phyloP scores from a whole-genome alignment of 64 coral and sea anemone genomes.

The Montipora cactus region DNA sequence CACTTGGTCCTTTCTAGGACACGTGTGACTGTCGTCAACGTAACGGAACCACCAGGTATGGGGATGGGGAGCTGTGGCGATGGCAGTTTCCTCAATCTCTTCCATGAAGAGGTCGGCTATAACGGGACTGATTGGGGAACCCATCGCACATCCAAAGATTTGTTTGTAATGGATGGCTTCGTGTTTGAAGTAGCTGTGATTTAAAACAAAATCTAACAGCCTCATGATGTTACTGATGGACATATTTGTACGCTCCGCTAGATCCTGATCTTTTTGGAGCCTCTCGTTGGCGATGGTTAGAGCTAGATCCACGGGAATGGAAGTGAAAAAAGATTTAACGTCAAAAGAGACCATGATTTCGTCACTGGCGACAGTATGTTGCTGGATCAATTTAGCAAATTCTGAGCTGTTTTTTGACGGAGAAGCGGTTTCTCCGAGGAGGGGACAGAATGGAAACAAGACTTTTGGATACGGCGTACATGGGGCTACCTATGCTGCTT shows the following conservation, averaged over 20 bases:
- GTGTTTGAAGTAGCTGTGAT: background rate
- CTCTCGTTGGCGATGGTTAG: background rate
- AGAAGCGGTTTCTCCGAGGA: too few species aligned
- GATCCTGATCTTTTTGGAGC: background rate
- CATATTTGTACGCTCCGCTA: slow-evolving; percentile 3
- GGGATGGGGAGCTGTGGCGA: background rate
- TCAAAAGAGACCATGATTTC: slow-evolving; percentile 16
- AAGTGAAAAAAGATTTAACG: slow-evolving; percentile 10
- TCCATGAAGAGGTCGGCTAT: slow-evolving; percentile 14
- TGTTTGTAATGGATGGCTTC: background rate
- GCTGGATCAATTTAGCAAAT: background rate
- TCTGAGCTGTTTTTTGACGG: background rate
- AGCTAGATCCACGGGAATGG: slow-evolving; percentile 31
- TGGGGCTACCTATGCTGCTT: too few species aligned
- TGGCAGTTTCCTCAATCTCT: slow-evolving; percentile 10
- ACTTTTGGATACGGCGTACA: too few species aligned
- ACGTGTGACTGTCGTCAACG: background rate
- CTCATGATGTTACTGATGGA: background rate
- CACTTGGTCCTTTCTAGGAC: background rate
- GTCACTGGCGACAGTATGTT: background rate
- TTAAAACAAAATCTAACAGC: background rate
- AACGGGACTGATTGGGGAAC: slow-evolving; percentile 15
- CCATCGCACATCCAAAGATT: slow-evolving; percentile 45
- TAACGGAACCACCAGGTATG: slow-evolving; percentile 1
- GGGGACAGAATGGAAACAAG: too few species aligned